These are phyloP conservation scores for Ectemnius lituratus DNA, from an alignment of 2,888 invertebrate species.

Conservation along the genomic window DNA sequence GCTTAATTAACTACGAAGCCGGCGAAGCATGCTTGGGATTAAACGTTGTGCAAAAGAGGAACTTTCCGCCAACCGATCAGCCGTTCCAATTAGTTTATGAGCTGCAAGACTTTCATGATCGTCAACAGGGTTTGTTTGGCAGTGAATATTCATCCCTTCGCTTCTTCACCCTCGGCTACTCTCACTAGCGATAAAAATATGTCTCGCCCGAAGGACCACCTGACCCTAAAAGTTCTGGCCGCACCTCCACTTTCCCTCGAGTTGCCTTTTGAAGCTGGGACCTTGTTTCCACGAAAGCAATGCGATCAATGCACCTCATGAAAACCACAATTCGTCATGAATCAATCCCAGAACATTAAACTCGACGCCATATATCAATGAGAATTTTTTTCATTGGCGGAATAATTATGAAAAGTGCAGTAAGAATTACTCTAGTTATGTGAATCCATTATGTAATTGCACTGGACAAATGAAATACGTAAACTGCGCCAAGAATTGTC, in stretches of 20 bases:
- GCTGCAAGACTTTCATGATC: conserved; percentile 1
- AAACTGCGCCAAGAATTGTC: background rate
- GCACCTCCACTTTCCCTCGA: conserved; percentile 18
- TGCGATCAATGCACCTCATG: no score
- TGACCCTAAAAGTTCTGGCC: conserved; percentile 67
- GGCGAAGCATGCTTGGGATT: no score
- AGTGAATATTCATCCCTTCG: background rate
- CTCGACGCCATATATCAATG: no score
- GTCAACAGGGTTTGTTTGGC: background rate
- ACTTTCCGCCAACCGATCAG: background rate
- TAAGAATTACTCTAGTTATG: no score
- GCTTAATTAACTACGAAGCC: no score
- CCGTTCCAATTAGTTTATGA: background rate
- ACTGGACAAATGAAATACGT: background rate
- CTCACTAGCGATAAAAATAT: conserved; percentile 43
- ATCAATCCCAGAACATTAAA: background rate
- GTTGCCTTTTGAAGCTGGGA: conserved; percentile 1
- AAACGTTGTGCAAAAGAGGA: background rate
- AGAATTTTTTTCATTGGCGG: no score
- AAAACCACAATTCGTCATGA: background rate
- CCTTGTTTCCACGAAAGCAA: conserved; percentile 12
- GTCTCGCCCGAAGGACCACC: conserved; percentile 52
- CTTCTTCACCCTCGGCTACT: background rate
- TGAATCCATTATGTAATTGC: no score
- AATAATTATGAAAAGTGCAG: no score